Evolutionary conservation across 2,888 invertebrate genomes (phyloP).

Genomic region (Cheilosia urbana): DNA sequence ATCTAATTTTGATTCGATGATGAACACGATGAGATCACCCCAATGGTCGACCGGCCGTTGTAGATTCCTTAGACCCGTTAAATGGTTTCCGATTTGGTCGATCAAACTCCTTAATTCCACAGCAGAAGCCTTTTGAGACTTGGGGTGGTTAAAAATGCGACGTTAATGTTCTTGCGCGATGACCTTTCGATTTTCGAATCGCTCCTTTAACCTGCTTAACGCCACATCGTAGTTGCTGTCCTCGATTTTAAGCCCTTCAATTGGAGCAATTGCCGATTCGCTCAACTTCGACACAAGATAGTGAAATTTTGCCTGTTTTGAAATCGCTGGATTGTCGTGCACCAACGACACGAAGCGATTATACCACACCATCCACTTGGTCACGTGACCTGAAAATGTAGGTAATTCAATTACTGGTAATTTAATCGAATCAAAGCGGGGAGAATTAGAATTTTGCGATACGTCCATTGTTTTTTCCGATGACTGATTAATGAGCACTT

Average conservation of each 20-base stretch:
- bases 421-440: no score
- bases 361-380: conserved; percentile 44
- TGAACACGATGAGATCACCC: neutral
- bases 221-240: conserved; percentile 33
- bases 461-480: no score
- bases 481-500: no score
- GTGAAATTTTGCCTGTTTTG: conserved; percentile 17
- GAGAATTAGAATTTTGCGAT: no score
- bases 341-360: conserved; percentile 28
- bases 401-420: neutral
- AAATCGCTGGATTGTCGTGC: conserved; percentile 11
- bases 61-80: no score
- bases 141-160: no score
- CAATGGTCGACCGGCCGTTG: no score
- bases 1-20: conserved; percentile 5
- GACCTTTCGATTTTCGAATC: conserved; percentile 26
- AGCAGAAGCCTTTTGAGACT: no score
- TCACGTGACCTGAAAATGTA: conserved; percentile 16
- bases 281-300: conserved; percentile 35
- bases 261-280: conserved; percentile 15
- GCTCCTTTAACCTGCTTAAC: conserved; percentile 9
- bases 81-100: no score
- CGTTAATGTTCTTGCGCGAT: no score
- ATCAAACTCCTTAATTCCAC: no score
- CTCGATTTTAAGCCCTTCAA: conserved; percentile 7